Evolutionary conservation across 23 tunicate genomes (phyloP).

Genomic region (Botrylloides violaceus): DNA sequence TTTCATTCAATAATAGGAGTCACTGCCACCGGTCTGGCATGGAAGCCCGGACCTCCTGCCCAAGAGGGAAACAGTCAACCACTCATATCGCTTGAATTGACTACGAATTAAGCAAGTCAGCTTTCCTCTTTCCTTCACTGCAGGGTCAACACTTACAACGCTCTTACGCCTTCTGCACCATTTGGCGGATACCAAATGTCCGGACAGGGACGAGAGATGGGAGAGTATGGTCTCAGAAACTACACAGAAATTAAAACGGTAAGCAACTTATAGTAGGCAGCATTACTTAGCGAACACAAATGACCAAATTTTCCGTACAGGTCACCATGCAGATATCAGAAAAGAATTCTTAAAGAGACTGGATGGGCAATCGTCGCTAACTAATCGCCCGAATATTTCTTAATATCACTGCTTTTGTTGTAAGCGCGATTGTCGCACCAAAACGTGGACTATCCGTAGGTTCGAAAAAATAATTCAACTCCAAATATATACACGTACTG

Average conservation of each 20-base stretch:
- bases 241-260: slow-evolving; percentile 79
- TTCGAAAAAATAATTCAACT: too few relatives aligned
- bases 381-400: too few relatives aligned
- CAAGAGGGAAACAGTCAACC: too few relatives aligned
- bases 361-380: too few relatives aligned
- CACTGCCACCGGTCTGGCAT: too few relatives aligned
- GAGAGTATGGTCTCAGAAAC: slow-evolving; percentile 42
- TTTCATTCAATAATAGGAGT: too few relatives aligned
- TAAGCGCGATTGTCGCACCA: too few relatives aligned
- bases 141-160: slow-evolving; percentile 80
- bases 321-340: neutral
- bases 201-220: slow-evolving; percentile 78
- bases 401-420: too few relatives aligned
- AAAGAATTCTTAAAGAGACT: neutral
- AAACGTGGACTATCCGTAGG: too few relatives aligned
- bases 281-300: neutral
- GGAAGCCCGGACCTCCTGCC: too few relatives aligned
- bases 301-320: neutral
- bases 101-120: neutral
- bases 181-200: slow-evolving; percentile 94
- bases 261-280: too few relatives aligned
- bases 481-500: too few relatives aligned
- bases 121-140: neutral
- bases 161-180: slow-evolving; percentile 55
- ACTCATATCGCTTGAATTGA: neutral